Base-by-base conservation (phyloP, 2,797 vertebrate genomes). In the Phalanger gymnotis region DNA sequence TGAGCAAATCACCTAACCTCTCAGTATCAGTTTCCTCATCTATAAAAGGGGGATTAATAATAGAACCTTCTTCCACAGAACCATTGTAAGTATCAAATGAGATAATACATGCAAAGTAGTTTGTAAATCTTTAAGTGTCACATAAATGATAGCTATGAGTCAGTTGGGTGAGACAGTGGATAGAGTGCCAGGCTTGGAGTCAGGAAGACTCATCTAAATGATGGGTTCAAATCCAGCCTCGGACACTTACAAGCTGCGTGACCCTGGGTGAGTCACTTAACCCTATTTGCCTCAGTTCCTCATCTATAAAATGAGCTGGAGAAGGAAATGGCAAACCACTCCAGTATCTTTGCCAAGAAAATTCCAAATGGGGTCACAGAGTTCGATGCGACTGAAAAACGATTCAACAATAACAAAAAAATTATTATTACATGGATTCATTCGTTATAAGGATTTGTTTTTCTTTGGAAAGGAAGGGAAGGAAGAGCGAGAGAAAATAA, bases 151-250 rank as follows among this genome's bases (percentile, higher is more conserved):
- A 95, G 25, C 11, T 61, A 52, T 47, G 52, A 3, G 14, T 53
- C 34, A 90, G 30, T 2, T 47, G 3, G 11, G 0, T 52, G 73
- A 92, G 16, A 54, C 0, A 52, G 34, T 16, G 51, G 16, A 14
- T 30, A 87, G 0, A 53, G 53, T 53, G 54, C 27, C 56, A 90
- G 16, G 1, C 91, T 57, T 93, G 28, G 28, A 90, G 47, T 89
- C 11, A 34, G 10, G 28, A 58, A 66, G 61, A 66, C 34, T 66
- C 4, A 19, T 55, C 0, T 52, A n/a, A n/a, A n/a, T 90, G 7
- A 53, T 52, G 12, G 91, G 31, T 95, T 95, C 51, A 92, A 87
- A 93, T 89, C 47, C 55, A 27, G 92, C 19, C 30, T 81, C 30
- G 2, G n/a, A n/a, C 28, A 73, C 19, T 55, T 10, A 25, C 1